Conservation (phyloP, 2,888 invertebrate genomes). For the Bellardia pandia region DNA sequence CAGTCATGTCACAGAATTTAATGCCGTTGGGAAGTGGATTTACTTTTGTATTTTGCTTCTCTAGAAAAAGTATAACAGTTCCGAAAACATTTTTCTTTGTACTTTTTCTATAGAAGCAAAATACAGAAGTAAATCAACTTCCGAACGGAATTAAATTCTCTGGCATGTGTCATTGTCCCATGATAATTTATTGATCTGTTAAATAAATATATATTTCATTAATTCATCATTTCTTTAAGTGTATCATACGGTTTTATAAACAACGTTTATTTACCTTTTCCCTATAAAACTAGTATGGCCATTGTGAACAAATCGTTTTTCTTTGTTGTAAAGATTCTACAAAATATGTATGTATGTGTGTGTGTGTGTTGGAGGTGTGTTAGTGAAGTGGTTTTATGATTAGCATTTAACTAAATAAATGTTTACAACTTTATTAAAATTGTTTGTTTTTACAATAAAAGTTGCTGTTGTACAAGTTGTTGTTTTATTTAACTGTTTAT, state of each 20-base stretch:
- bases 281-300: background rate
- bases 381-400: background rate
- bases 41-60: too few species aligned
- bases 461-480: background rate
- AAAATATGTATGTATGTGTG: conserved; percentile 12
- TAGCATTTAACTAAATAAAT: conserved; percentile 9
- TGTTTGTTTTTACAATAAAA: background rate
- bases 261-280: background rate
- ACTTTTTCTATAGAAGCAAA: too few species aligned
- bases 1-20: too few species aligned
- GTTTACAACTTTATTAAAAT: conserved; percentile 28
- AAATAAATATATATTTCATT: too few species aligned
- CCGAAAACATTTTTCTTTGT: too few species aligned
- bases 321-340: background rate
- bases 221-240: background rate
- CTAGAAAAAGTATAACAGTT: too few species aligned
- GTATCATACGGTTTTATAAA: background rate
- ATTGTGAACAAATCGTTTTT: conserved; percentile 3
- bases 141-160: too few species aligned
- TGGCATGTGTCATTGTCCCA: too few species aligned
- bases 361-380: background rate
- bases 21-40: too few species aligned
- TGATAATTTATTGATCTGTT: too few species aligned
- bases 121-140: too few species aligned
- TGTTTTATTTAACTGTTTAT: conserved; percentile 28